Conservation (phyloP, 2,888 invertebrate genomes). For the Atrina japonica region DNA sequence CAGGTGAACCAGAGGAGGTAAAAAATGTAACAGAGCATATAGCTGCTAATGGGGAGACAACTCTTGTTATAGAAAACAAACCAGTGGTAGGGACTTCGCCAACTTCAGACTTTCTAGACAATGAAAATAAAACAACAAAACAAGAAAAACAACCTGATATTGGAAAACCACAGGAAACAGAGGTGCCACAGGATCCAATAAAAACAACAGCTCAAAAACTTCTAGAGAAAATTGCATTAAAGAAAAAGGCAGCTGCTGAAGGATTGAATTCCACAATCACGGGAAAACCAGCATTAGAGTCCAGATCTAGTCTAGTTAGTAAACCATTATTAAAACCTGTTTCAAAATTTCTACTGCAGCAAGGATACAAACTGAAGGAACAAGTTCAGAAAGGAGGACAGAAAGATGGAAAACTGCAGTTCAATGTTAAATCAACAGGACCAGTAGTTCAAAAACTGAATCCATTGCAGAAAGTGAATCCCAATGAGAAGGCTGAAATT, state of each 20-base stretch:
- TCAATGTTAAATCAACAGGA: conserved; percentile 16
- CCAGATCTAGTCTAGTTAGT: neutral
- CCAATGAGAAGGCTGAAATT: conserved; percentile 1
- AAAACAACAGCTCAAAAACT: conserved; percentile 5
- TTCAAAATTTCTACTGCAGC: conserved; percentile 19
- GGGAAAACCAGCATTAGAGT: conserved; percentile 16
- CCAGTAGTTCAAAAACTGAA: conserved; percentile 5
- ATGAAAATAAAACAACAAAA: conserved; percentile 2
- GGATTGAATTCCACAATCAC: neutral
- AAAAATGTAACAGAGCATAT: conserved; percentile 19
- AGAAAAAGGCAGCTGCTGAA: conserved; percentile 20
- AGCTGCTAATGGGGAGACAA: conserved; percentile 3
- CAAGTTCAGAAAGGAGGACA: conserved; percentile 11
- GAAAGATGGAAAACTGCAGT: conserved; percentile 18
- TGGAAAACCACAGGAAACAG: neutral
- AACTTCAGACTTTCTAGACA: conserved; percentile 22
- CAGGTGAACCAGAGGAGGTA: conserved; percentile 34
- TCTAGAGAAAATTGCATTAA: conserved; percentile 10
- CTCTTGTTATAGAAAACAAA: conserved; percentile 11
- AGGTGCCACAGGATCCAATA: neutral
- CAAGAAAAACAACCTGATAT: conserved; percentile 3
- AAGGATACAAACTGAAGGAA: conserved; percentile 26
- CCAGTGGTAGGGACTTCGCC: conserved; percentile 37
- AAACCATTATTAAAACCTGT: conserved; percentile 10
- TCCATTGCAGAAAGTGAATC: conserved; percentile 2